Conservation (phyloP, 2,797 vertebrate genomes). For the Avahi laniger region DNA sequence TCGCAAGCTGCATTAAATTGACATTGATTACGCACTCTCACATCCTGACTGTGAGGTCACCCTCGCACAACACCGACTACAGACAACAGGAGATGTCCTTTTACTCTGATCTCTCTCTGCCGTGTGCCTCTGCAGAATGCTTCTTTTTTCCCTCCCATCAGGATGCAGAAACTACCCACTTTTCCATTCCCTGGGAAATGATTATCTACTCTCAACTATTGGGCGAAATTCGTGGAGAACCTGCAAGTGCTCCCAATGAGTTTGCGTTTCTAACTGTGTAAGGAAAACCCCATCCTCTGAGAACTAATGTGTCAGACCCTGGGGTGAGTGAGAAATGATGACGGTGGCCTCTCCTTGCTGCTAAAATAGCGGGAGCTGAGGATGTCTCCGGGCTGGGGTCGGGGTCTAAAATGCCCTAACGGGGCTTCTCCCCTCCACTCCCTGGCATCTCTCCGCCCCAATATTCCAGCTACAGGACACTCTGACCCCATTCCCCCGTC, state of each 20-base stretch:
- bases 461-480: neutral
- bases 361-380: fast-evolving
- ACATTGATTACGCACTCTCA: no score
- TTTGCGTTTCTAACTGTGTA: fast-evolving
- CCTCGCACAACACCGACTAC: no score
- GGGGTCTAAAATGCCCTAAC: neutral
- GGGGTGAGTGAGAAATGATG: fast-evolving
- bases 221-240: fast-evolving
- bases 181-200: neutral
- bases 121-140: no score
- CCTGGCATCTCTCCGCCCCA: neutral
- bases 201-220: fast-evolving
- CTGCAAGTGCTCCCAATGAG: fast-evolving
- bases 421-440: neutral
- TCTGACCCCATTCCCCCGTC: neutral
- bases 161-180: fast-evolving
- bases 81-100: neutral
- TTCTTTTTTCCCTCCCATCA: fast-evolving
- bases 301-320: fast-evolving
- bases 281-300: neutral
- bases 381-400: neutral
- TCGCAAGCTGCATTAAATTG: no score
- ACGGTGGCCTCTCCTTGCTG: no score
- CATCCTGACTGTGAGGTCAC: no score
- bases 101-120: fast-evolving